Base-by-base conservation (phyloP, 2,888 invertebrate genomes). In the Molorchus minor region DNA sequence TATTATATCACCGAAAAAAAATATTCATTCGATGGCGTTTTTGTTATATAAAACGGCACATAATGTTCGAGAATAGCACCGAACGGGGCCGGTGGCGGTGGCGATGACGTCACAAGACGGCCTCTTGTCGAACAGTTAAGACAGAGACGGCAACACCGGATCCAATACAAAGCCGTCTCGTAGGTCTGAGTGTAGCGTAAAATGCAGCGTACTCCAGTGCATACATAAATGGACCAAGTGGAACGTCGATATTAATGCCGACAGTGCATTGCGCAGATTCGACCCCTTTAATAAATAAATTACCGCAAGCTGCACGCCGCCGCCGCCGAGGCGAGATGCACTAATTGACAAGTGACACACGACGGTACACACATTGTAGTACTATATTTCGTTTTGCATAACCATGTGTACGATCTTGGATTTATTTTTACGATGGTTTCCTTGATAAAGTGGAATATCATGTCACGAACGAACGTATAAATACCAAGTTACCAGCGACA, bases 151-250 rank as follows among this genome's bases (percentile, higher is more conserved):
- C 19, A 36, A 40, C 29, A 30, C 25, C 49, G 38, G 21, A 25
- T 49, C 29, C 49, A 25, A 49, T 49, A 40, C 49, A 38, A 20
- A 21, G 25, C 49, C 33, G 38, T 38, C 56, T 54, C 62, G 55
- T 53, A 35, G 55, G 58, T 47, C 53, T 43, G 51, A 46, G 65
- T 71, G 72, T 73, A 74, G 71, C 75, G 77, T 76, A 76, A 75
- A 76, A 75, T 75, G 75, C 74, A 77, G 65, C 76, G 76, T 77
- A 77, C 75, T 75, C 60, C 17, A 76, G 75, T 74, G 75, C 75
- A 76, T 76, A 73, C 71, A 73, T 70, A 73, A 72, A 71, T 72
- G 71, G 53, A 33, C 53, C 41, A 38, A 16, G 45, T 35, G 45
- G 46, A 51, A 59, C 45, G 51, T 59, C 59, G 41, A 62, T 62